Evolutionary conservation across 2,113 vertebrate species (phyloP), one percentile per base, ranked within the genome.

Genomic region (Grallaria varia): DNA sequence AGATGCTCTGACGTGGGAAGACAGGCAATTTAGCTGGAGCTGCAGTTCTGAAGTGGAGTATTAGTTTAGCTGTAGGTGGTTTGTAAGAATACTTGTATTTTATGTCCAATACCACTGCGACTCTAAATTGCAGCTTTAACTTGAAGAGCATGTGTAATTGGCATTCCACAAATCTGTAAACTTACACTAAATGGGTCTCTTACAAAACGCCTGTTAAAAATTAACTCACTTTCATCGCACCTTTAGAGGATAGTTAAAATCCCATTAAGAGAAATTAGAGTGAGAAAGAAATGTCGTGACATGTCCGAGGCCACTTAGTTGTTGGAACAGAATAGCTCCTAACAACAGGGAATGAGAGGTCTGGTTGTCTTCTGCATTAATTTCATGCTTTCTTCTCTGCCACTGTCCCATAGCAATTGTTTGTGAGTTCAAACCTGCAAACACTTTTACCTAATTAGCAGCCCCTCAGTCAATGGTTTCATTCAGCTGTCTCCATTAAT

Each of bases 361-460:
- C 72, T 83, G 63, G n/a, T 55, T 85, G 25, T 42, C 71, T 87
- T 83, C 44, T 79, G 35, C 63, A 72, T 89, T 95, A 44, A 17
- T 52, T 58, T 89, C 28, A 17, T 45, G 69, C 44, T 89, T 77
- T 37, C 22, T 50, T 82, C 47, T 42, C 58, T 83, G 49, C 59
- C 55, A 37, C 53, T 80, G 35, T 93, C 84, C 78, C 63, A 40
- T 5, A 88, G 67, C 31, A 49, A 52, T 66, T 60, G 50, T 60
- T 24, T 3, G 3, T 17, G 55, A 69, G n/a, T 60, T 94, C 58
- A 80, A 90, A 87, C 62, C 93, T 93, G 91, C 78, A 87, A 95
- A 93, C 89, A 67, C 81, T 96, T 94, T 67, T 71, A 74, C 59
- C 52, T 72, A 91, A 83, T 90, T 88, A 96, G 30, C 68, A 94